Percentiles rank a stretch among this genome's conserved stretches.
Evolutionary conservation across 2,113 vertebrate species (phyloP).

Genomic region (Cepphus grylle): DNA sequence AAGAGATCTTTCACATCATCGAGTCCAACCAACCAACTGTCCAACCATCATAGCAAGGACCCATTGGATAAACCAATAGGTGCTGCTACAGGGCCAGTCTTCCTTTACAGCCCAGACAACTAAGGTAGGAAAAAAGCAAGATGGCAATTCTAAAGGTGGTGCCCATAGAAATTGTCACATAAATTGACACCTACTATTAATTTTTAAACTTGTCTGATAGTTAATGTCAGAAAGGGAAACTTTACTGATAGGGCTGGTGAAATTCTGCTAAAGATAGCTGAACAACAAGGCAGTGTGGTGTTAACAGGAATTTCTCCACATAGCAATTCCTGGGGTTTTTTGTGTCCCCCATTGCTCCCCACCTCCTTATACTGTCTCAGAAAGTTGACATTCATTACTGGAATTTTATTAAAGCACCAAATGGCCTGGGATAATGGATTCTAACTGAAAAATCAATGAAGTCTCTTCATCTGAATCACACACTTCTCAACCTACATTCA

Average conservation of each 20-base stretch:
- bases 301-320: background rate
- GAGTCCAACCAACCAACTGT: background rate
- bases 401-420: background rate
- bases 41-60: background rate
- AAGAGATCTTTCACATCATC: background rate
- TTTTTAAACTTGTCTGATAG: background rate
- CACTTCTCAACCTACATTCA: background rate
- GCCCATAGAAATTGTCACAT: background rate
- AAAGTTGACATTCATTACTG: background rate
- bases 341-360: background rate
- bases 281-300: background rate
- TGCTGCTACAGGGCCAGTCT: background rate
- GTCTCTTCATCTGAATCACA: background rate
- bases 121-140: background rate
- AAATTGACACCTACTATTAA: background rate
- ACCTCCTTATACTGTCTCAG: background rate
- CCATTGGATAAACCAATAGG: background rate
- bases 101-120: background rate
- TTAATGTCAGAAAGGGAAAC: background rate
- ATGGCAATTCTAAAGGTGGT: background rate
- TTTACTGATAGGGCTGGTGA: background rate
- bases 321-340: background rate
- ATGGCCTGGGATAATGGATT: background rate
- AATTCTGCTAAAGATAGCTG: background rate
- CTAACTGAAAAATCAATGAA: background rate